Evolutionary conservation across 2,888 invertebrate genomes (phyloP), one percentile per base, ranked within the genome.

Genomic region (Augochlorella aurata): DNA sequence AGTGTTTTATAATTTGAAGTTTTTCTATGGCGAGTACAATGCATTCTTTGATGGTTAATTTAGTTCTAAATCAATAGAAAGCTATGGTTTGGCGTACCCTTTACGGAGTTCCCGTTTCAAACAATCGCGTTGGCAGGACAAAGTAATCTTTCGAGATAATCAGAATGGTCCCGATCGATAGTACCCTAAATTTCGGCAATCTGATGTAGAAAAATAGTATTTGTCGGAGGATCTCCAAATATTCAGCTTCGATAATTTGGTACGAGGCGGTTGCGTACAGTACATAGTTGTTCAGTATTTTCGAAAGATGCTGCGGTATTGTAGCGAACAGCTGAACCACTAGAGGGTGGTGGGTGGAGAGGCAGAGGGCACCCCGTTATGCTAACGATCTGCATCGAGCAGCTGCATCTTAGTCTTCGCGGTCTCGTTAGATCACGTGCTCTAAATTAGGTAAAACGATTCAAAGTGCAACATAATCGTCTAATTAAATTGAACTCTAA

Each of bases 201-300:
- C 58, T 18, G 29, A 47, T 16, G 24, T 83, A 83, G 24, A 81
- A 83, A 81, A 83, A 81, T 81, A 83, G 24, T 29, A 44, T 69
- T 63, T 67, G n/a, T 67, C n/a, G 7, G 24, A n/a, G 63, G 12
- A 44, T 61, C 24, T 67, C 49, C n/a, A 50, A 45, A 44, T 49
- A 10, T 47, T n/a, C 29, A 44, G 9, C 16, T n/a, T 29, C 16
- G 38, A 24, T n/a, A 24, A n/a, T 77, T 61, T 21, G 16, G 45
- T 45, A n/a, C 38, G 5, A 8, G 58, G 38, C 10, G 16, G 16
- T n/a, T n/a, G 21, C 58, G 18, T n/a, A 54, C 12, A 9, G 9
- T 61, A 44, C 12, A 12, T 44, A 21, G n/a, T 24, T 67, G 44
- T 12, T 1, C n/a, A 50, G 65, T 29, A 38, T 21, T 18, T 16